These are phyloP conservation scores for Tragelaphus imberbis DNA, from an alignment of 2,113 vertebrate species.

Conservation along the genomic window DNA sequence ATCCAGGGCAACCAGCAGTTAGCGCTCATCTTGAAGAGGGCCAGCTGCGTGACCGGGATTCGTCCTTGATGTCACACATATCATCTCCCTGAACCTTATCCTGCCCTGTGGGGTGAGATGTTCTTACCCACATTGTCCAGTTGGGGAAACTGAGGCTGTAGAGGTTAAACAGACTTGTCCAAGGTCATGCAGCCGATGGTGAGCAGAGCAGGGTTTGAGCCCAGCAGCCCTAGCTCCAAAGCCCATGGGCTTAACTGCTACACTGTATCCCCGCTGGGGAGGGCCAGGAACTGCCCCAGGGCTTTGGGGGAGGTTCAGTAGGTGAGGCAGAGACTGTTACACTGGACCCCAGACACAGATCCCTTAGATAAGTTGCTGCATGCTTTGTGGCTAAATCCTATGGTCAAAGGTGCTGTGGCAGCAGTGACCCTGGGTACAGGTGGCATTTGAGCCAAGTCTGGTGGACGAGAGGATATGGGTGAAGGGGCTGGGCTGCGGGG, in stretches of 20 bases:
- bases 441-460: background rate
- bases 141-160: background rate
- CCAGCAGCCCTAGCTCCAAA: background rate
- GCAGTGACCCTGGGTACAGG: background rate
- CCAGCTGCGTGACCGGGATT: background rate
- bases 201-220: background rate
- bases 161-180: background rate
- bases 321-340: background rate
- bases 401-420: too few relatives aligned
- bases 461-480: background rate
- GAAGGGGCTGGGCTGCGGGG: background rate
- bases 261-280: fast-evolving
- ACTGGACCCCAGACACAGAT: background rate
- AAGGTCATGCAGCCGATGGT: background rate
- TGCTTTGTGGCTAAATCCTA: background rate
- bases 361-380: too few relatives aligned
- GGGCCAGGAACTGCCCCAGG: background rate
- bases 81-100: background rate
- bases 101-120: background rate
- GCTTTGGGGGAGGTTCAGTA: too few relatives aligned
- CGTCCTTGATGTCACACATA: fast-evolving
- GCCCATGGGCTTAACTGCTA: fast-evolving
- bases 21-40: background rate
- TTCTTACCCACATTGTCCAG: background rate
- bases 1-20: background rate